Base-by-base conservation (phyloP, 2,888 invertebrate species). In the Dryobotodes eremita region DNA sequence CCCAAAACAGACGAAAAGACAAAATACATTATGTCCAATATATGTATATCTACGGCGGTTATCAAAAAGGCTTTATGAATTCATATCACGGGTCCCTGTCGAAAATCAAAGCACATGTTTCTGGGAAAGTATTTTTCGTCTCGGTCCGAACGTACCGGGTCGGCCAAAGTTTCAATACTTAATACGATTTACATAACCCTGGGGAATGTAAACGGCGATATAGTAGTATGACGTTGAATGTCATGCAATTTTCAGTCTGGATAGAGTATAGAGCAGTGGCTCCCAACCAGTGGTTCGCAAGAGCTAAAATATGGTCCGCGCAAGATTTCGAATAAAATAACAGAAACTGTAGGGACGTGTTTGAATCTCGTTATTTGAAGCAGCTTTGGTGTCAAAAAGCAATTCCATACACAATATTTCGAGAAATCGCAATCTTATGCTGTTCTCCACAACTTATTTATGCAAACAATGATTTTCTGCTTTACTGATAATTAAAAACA, bases 91-190 rank as follows among this genome's bases (percentile, higher is more conserved):
- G 46, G 23, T 42, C 42, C 68, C 36, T 76, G 81, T 75, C 59
- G 72, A 81, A 78, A 82, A 85, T 81, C 81, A 82, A 82, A 82
- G 81, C 85, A 85, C 75, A 84, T 84, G 80, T 80, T 76, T 42
- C 71, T 42, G 17, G 53, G n/a, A 36, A 17, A 50, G 55, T 65
- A 42, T 50, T 79, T 87, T 79, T 87, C 88, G 84, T 82, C 77
- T 77, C 62, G 48, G 48, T 59, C 73, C 80, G 55, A 64, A 75
- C 31, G n/a, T 31, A 26, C 8, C 55, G 46, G 57, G 53, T 31
- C 59, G 53, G 55, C 57, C 73, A 62, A 70, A 80, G 71, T 80
- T 86, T 74, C 71, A 55, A 70, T 84, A n/a, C n/a, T n/a, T n/a
- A 88, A 87, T 68, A 71, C 71, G 74, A 84, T 86, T 83, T 84